Base-by-base conservation (phyloP, 2,888 invertebrate genomes). In the Protophormia terraenovae region DNA sequence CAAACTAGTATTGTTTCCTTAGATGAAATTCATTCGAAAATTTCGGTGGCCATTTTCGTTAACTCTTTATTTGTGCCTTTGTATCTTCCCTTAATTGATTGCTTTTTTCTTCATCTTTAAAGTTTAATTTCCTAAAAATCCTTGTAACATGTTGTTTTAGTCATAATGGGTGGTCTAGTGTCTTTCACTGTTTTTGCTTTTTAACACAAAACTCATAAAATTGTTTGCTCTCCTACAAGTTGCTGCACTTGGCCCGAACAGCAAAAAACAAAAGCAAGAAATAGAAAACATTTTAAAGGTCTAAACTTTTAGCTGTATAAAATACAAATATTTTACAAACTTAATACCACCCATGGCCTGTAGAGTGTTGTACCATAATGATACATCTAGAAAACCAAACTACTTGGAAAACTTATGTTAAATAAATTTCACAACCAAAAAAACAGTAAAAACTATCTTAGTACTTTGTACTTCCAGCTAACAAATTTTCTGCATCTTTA, bases 401-500 rank as follows among this genome's bases (percentile, higher is more conserved):
- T 78, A 75, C 75, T 82, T 82, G 81, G 29, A 82, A 82, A 82
- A 85, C 81, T 85, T 78, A 82, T 85, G 78, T 73, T 85, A 29
- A 82, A 85, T 85, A 82, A 82, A 78, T 78, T 82, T 78, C 32
- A 35, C 50, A 45, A 27, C 35, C 27, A 27, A n/a, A 24, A 27
- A 24, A 27, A 55, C 14, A 14, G 12, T 55, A 69, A 71, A 76
- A 85, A 82, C 50, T 62, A 82, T 75, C 75, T 62, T 19, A n/a
- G n/a, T n/a, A n/a, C n/a, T 29, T 16, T 35, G n/a, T 67, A 29
- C 58, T 62, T 2, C 45, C 6, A 53, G 45, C 69, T 27, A 73
- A 81, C 69, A 78, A 85, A 82, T 78, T 81, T 85, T 73, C 78
- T 73, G 85, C 73, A 73, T 82, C 78, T 85, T 69, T 82, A 85